phyloP scores from a whole-genome alignment of 1,140 invertebrate genomes.

The Platyscapa corneri region DNA sequence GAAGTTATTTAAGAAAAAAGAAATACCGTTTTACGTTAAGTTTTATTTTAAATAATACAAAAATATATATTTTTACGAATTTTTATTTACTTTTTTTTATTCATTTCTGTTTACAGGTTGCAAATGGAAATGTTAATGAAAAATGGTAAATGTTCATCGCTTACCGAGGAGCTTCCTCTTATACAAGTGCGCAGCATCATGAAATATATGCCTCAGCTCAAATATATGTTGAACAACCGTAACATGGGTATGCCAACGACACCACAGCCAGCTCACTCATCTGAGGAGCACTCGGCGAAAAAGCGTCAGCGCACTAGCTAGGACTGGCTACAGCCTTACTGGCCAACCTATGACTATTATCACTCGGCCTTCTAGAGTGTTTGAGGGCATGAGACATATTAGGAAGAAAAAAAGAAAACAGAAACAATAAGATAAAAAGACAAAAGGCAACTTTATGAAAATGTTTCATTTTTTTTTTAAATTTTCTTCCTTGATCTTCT shows the following conservation, averaged over 20 bases:
- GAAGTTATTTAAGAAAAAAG: no score
- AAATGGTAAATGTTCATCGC: conserved; percentile 81
- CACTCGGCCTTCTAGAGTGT: conserved; percentile 70
- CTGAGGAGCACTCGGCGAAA: conserved; percentile 72
- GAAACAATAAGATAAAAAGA: background rate
- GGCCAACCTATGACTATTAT: conserved; percentile 74
- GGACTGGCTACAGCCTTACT: conserved; percentile 77
- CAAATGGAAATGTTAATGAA: conserved; percentile 85
- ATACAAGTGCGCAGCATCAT: conserved; percentile 88
- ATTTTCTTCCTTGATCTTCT: background rate
- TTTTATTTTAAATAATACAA: no score
- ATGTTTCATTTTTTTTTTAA: background rate
- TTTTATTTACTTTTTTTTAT: conserved; percentile 52
- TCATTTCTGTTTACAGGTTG: conserved; percentile 74
- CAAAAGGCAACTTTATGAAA: background rate
- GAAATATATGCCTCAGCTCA: conserved; percentile 89
- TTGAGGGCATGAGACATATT: conserved; percentile 7
- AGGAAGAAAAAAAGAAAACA: background rate
- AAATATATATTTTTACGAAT: background rate
- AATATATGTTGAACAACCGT: conserved; percentile 81
- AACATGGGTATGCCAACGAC: conserved; percentile 63
- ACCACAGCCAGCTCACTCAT: conserved; percentile 63
- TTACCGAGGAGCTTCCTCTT: conserved; percentile 79
- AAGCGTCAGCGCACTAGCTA: conserved; percentile 79
- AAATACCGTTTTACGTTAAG: no score